phyloP scores from a whole-genome alignment of 2,888 invertebrate species.

The Serrognathus titanus region DNA sequence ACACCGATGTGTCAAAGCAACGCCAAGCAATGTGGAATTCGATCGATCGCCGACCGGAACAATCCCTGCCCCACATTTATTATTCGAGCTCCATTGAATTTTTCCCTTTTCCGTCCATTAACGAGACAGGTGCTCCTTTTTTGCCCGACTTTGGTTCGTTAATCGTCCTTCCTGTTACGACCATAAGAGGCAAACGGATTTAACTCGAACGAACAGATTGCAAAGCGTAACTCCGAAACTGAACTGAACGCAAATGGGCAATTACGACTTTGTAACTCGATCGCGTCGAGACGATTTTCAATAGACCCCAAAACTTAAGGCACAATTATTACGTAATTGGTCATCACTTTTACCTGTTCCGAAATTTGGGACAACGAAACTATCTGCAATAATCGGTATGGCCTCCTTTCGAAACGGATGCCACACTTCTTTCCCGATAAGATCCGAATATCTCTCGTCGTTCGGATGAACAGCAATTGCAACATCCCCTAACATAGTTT shows the following conservation, averaged over 20 bases:
- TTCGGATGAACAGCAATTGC: conserved; percentile 97
- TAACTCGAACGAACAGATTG: too few species aligned
- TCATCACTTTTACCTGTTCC: conserved; percentile 71
- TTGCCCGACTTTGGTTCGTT: background rate
- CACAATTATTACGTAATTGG: too few species aligned
- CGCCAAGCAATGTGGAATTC: background rate
- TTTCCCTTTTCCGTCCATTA: background rate
- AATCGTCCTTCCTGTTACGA: too few species aligned
- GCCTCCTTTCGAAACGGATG: conserved; percentile 87
- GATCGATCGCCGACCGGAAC: background rate
- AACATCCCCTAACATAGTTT: conserved; percentile 97
- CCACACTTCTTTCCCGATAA: conserved; percentile 75
- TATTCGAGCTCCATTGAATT: background rate
- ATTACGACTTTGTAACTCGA: too few species aligned
- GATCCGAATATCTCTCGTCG: conserved; percentile 76
- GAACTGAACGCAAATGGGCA: too few species aligned
- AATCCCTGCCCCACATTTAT: background rate
- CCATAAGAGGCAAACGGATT: too few species aligned
- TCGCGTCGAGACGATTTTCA: too few species aligned
- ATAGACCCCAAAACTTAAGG: too few species aligned
- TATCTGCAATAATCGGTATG: conserved; percentile 86
- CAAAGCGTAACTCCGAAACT: too few species aligned
- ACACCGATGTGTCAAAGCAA: too few species aligned
- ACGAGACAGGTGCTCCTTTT: background rate
- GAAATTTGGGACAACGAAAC: conserved; percentile 91